Evolutionary conservation across 2,797 vertebrate genomes (phyloP), one percentile per base, ranked within the genome.

Genomic region (Acestrorhynchus altus): DNA sequence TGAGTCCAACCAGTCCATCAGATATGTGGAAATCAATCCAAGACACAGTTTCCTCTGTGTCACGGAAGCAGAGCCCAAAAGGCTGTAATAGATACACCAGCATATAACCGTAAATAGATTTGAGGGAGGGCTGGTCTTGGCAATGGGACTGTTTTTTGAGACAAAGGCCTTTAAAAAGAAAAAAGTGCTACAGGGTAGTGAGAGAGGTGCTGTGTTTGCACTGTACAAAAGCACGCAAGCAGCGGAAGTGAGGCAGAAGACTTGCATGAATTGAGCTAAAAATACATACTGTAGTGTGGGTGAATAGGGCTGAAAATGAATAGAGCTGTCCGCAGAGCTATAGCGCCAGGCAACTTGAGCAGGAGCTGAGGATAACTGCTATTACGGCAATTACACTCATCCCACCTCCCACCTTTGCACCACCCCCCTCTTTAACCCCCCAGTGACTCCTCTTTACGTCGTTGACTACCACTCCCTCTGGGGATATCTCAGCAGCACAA

Each of bases 151-250:
- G 35, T 70, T 74, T 85, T 83, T 54, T 16, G 35, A 72, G 31
- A 66, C 39, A 85, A 85, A 79, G 80, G 86, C 40, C 47, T 81
- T 81, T 72, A 74, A 18, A 61, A n/a, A 74, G 60, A 74, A 63
- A 66, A 83, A 68, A 71, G 28, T 4, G 60, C 76, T 81, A 57
- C 65, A 39, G 40, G 57, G 39, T 47, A 22, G 39, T 70, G 64
- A 52, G 52, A 52, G 52, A 57, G 68, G 69, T 70, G 44, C 66
- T 73, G 52, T 74, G 65, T 78, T 74, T 83, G 24, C 44, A 61
- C 22, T 63, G 46, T 65, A 76, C 64, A 61, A 35, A 77, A 72
- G 54, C 80, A 79, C 13, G 49, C 49, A 10, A 74, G 70, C 49
- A 26, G 46, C 9, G 15, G 42, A 71, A 72, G 49, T 70, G 74